These are phyloP conservation scores for Hylaea fasciaria DNA, from an alignment of 2,888 invertebrate genomes.

Conservation along the genomic window DNA sequence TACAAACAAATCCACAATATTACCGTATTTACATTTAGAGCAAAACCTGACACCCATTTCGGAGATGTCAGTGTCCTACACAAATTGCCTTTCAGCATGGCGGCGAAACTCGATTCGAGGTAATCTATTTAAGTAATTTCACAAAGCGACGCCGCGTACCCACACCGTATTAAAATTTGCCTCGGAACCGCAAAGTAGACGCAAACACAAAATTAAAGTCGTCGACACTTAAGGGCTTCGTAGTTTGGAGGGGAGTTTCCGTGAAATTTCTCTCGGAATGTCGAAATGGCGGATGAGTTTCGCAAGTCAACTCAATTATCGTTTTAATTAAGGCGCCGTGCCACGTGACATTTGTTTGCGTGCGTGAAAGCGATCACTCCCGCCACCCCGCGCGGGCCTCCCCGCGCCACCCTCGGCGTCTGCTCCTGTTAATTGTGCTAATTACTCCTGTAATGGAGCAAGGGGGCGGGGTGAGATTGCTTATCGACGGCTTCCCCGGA, in stretches of 20 bases:
- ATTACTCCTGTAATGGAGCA: constrained; percentile 85
- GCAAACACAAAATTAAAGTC: constrained; percentile 84
- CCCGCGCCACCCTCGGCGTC: constrained; percentile 51
- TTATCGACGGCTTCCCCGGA: constrained; percentile 79
- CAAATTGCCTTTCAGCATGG: constrained; percentile 40
- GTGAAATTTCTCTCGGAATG: constrained; percentile 81
- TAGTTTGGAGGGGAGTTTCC: constrained; percentile 80
- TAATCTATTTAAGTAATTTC: constrained; percentile 81
- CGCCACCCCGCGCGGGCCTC: constrained; percentile 47
- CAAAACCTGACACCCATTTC: constrained; percentile 16
- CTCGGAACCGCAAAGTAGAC: constrained; percentile 80
- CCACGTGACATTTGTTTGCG: constrained; percentile 85
- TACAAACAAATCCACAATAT: background rate
- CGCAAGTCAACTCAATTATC: constrained; percentile 85
- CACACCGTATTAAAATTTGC: constrained; percentile 79
- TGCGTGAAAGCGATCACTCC: constrained; percentile 81
- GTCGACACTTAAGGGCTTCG: constrained; percentile 82
- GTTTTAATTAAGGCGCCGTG: constrained; percentile 84
- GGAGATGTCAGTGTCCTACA: constrained; percentile 34
- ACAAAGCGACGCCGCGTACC: constrained; percentile 74
- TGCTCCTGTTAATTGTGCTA: constrained; percentile 84
- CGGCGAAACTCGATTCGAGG: constrained; percentile 70
- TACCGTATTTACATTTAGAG: constrained; percentile 26
- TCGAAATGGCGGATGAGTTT: constrained; percentile 84
- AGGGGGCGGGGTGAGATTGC: constrained; percentile 80